phyloP scores from a whole-genome alignment of 2,888 invertebrate species.

The Ichneumoninae sp. region DNA sequence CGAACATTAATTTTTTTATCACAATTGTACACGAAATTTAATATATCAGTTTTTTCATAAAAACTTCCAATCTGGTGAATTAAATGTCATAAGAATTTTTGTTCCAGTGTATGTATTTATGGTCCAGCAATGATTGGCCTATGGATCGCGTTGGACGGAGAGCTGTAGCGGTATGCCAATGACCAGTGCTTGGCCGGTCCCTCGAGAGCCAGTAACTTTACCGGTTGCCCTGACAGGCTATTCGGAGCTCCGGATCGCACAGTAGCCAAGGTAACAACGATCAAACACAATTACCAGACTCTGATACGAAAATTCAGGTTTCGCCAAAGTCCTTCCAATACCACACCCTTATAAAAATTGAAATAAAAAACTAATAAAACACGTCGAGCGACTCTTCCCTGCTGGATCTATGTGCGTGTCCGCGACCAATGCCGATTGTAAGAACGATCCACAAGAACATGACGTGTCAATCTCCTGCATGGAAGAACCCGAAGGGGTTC shows the following conservation, averaged over 20 bases:
- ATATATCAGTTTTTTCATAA: too few relatives aligned
- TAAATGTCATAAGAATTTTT: too few relatives aligned
- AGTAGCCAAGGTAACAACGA: slow-evolving; percentile 82
- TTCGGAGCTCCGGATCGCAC: slow-evolving; percentile 35
- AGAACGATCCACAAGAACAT: not conserved
- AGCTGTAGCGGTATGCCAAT: not conserved
- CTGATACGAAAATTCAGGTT: not conserved
- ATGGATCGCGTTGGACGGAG: not conserved
- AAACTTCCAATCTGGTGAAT: too few relatives aligned
- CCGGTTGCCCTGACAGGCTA: not conserved
- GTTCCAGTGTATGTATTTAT: too few relatives aligned
- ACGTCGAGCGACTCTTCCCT: not conserved
- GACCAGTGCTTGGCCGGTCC: not conserved
- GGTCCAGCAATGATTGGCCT: not conserved
- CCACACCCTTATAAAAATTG: not conserved
- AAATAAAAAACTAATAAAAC: not conserved
- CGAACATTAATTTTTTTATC: too few relatives aligned
- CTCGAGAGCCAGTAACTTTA: not conserved
- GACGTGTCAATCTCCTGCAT: not conserved
- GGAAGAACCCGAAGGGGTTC: not conserved
- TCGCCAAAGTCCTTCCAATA: not conserved
- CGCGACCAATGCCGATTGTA: not conserved
- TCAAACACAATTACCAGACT: slow-evolving; percentile 73
- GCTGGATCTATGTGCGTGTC: not conserved
- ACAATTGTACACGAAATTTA: too few relatives aligned